Evolutionary conservation across 2,113 vertebrate genomes (phyloP).

Genomic region (Pitta sordida): DNA sequence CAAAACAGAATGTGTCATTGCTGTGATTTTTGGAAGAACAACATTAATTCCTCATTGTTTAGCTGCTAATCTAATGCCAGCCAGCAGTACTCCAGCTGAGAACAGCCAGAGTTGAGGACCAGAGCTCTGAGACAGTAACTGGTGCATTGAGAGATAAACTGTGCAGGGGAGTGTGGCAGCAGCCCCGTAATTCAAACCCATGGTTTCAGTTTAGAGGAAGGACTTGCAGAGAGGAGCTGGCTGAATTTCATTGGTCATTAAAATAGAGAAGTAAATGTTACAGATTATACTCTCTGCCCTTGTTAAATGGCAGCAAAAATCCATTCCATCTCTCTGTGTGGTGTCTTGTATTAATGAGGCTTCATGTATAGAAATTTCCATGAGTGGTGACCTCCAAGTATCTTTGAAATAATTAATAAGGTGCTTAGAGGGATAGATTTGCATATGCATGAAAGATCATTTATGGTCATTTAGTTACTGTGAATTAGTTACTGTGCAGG

Average conservation of each 20-base stretch:
- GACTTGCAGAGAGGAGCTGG: neutral
- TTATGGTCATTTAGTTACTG: slow-evolving; percentile 62
- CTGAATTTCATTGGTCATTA: slow-evolving; percentile 12
- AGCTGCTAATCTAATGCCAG: neutral
- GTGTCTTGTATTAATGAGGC: slow-evolving; percentile 69
- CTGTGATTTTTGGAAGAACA: neutral
- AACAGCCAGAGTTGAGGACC: neutral
- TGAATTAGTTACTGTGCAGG: slow-evolving; percentile 56
- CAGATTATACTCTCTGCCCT: slow-evolving; percentile 44
- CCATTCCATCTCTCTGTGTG: slow-evolving; percentile 31
- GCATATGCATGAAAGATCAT: slow-evolving; percentile 68
- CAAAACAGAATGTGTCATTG: neutral
- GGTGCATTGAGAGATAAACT: neutral
- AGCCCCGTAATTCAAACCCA: neutral
- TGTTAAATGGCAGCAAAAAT: slow-evolving; percentile 55
- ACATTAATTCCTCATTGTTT: neutral
- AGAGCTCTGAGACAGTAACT: neutral
- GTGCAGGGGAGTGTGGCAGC: neutral
- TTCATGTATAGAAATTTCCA: slow-evolving; percentile 65
- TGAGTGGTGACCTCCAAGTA: slow-evolving; percentile 73
- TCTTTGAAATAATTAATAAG: slow-evolving; percentile 79
- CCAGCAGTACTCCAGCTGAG: neutral
- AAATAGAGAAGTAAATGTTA: slow-evolving; percentile 3
- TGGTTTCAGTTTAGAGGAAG: neutral
- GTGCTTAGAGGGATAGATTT: slow-evolving; percentile 69